These are phyloP conservation scores for Muscicapa adusta DNA, from an alignment of 2,113 vertebrate species.

Conservation along the genomic window DNA sequence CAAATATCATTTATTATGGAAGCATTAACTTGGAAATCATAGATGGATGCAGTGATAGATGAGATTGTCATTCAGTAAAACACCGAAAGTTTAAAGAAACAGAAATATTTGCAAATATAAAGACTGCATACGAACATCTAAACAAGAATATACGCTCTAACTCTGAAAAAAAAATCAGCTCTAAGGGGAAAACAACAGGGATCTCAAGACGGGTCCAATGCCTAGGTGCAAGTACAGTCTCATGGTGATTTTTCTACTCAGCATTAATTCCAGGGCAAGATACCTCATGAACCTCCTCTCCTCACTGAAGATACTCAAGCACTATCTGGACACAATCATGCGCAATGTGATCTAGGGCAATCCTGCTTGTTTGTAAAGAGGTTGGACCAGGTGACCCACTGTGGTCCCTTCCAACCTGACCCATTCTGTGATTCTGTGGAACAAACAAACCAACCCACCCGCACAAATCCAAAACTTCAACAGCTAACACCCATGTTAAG, in stretches of 20 bases:
- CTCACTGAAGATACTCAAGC: not conserved
- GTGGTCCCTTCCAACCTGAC: not conserved
- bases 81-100: not conserved
- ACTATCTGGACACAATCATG: not conserved
- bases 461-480: not conserved
- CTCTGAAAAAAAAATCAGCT: not conserved
- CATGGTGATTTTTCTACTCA: not conserved
- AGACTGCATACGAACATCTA: not conserved
- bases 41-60: not conserved
- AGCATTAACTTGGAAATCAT: not conserved
- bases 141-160: not conserved
- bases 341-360: too few relatives aligned
- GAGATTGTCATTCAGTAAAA: not conserved
- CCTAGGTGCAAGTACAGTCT: not conserved
- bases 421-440: not conserved
- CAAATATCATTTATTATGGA: not conserved
- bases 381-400: not conserved
- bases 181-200: not conserved
- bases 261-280: not conserved
- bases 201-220: not conserved
- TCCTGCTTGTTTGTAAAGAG: not conserved
- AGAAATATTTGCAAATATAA: not conserved
- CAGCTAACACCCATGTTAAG: not conserved
- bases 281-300: not conserved
- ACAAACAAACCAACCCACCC: not conserved